Evolutionary conservation across 2,888 invertebrate species (phyloP).

Genomic region (Drosophila phalerata): DNA sequence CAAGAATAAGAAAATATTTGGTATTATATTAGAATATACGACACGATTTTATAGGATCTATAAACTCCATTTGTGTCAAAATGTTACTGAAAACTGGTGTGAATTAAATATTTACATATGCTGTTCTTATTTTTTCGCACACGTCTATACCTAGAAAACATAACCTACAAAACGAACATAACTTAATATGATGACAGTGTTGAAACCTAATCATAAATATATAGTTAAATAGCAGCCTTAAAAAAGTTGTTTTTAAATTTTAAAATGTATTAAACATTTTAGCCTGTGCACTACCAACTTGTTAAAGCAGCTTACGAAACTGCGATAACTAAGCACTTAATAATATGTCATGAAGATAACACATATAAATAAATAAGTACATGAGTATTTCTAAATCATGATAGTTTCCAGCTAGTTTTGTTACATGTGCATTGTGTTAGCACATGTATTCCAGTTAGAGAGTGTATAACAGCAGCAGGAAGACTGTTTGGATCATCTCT

Average conservation of each 20-base stretch:
- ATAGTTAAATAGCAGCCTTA: not conserved
- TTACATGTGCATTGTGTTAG: not conserved
- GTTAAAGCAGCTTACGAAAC: not conserved
- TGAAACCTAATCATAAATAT: not conserved
- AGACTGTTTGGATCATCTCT: constrained; percentile 18
- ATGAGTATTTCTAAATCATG: not conserved
- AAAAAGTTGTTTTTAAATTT: too few relatives aligned
- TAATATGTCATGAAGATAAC: not conserved
- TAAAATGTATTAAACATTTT: too few relatives aligned
- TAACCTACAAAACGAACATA: too few relatives aligned
- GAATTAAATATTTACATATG: too few relatives aligned
- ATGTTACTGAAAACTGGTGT: too few relatives aligned
- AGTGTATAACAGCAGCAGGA: constrained; percentile 9
- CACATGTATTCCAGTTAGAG: not conserved
- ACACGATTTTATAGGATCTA: too few relatives aligned
- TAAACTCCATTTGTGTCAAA: too few relatives aligned
- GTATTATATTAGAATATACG: too few relatives aligned
- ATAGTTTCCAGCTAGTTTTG: not conserved
- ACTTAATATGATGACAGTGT: not conserved
- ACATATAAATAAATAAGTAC: not conserved
- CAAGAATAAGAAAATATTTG: too few relatives aligned
- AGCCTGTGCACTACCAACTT: too few relatives aligned
- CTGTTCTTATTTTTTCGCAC: too few relatives aligned
- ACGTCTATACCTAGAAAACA: too few relatives aligned
- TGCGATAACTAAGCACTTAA: not conserved